These are phyloP conservation scores for Raja brachyura DNA, from an alignment of 2,113 vertebrate species.

Conservation along the genomic window DNA sequence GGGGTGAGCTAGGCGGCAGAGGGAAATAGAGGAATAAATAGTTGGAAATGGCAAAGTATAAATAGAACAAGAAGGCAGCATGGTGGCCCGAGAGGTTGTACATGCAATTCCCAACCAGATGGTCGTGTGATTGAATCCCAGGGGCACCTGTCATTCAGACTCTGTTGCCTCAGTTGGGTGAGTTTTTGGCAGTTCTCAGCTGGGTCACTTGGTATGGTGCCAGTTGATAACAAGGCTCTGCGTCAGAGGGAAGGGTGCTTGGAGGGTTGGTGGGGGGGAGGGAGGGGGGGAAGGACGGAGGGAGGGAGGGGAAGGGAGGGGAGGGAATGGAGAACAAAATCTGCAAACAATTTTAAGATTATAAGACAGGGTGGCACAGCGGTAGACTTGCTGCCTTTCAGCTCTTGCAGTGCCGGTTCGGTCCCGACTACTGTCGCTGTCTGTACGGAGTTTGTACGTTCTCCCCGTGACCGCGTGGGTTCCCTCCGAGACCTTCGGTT, in stretches of 20 bases:
- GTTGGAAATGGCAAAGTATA: neutral
- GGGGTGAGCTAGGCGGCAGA: too few species aligned
- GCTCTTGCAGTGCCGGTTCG: too few species aligned
- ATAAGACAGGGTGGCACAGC: too few species aligned
- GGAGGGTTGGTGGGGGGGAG: neutral
- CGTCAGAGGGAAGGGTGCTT: neutral
- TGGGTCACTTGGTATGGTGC: constrained; percentile 30
- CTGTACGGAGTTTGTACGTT: too few species aligned
- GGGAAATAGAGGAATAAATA: neutral
- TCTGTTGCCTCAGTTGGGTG: constrained; percentile 31
- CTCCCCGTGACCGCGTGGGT: too few species aligned
- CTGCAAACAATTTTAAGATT: too few species aligned
- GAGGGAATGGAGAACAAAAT: too few species aligned
- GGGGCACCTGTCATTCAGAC: constrained; percentile 33
- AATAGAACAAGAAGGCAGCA: constrained; percentile 2
- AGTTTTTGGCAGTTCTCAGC: constrained; percentile 35
- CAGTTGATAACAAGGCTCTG: constrained; percentile 31
- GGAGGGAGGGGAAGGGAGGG: too few species aligned
- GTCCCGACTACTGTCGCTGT: too few species aligned
- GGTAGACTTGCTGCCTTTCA: too few species aligned
- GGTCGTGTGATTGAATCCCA: neutral
- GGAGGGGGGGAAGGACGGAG: too few species aligned
- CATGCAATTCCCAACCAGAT: constrained; percentile 36
- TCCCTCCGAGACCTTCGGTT: too few species aligned
- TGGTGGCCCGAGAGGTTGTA: constrained; percentile 22